phyloP scores from a whole-genome alignment of 2,797 vertebrate species.

The Prunella strophiata region DNA sequence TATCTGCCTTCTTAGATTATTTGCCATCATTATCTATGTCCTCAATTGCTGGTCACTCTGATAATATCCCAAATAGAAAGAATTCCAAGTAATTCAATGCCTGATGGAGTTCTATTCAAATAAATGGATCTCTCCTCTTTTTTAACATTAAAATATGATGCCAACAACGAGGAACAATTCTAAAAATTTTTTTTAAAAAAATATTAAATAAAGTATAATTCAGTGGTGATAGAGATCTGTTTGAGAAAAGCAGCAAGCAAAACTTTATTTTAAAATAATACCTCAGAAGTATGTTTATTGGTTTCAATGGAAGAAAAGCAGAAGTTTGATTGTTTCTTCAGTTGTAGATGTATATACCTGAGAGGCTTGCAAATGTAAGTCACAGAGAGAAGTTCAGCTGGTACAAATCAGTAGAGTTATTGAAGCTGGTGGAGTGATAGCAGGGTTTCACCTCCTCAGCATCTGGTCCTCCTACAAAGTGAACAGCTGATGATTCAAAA shows the following conservation, averaged over 20 bases:
- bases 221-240: background rate
- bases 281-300: background rate
- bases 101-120: background rate
- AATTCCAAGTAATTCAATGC: background rate
- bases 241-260: background rate
- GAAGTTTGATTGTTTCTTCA: background rate
- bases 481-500: constrained; percentile 5
- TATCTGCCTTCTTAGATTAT: background rate
- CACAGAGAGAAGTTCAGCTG: background rate
- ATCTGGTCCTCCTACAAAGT: background rate
- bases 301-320: background rate
- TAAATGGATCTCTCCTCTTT: background rate
- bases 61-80: background rate
- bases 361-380: background rate
- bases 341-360: background rate
- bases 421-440: background rate
- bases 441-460: background rate
- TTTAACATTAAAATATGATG: background rate
- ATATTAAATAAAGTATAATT: background rate
- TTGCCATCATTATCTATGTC: background rate
- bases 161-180: background rate
- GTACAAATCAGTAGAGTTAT: background rate
- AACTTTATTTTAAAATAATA: background rate
- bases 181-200: background rate
- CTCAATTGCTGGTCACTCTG: background rate